A percentile compares a stretch with the other conserved stretches of the same genome.
These are phyloP conservation scores for Himalopsyche anomala DNA, from an alignment of 2,888 invertebrate genomes.

Conservation along the genomic window DNA sequence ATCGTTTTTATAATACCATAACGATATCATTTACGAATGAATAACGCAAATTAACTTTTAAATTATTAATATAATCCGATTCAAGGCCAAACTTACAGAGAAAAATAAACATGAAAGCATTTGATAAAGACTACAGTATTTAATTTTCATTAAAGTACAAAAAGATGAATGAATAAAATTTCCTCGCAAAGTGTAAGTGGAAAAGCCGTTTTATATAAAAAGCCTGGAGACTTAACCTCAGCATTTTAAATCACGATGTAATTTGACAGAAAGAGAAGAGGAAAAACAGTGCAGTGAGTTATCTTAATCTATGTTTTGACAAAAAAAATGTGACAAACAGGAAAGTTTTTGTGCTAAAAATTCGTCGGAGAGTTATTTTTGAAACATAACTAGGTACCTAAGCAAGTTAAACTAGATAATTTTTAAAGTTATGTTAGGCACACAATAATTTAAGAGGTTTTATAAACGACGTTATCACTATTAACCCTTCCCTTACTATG, in stretches of 20 bases:
- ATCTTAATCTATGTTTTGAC: conserved; percentile 10
- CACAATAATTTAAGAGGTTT: background rate
- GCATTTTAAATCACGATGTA: conserved; percentile 21
- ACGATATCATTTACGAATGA: no score
- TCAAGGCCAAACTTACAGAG: no score
- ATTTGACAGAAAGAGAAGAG: background rate
- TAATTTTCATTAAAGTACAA: no score
- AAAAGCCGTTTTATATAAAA: conserved; percentile 12
- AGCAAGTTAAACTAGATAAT: background rate
- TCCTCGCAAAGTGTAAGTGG: no score
- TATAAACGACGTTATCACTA: background rate
- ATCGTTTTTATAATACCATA: no score
- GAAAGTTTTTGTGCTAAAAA: background rate
- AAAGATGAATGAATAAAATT: no score
- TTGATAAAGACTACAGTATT: no score
- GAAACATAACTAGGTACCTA: background rate
- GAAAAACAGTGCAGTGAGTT: background rate
- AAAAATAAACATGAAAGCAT: no score
- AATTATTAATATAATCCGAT: no score
- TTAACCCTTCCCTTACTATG: no score
- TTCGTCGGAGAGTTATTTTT: background rate
- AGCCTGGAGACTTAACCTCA: background rate
- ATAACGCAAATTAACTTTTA: no score
- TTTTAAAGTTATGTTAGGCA: background rate
- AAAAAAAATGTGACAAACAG: conserved; percentile 4